phyloP scores from a whole-genome alignment of 2,888 invertebrate genomes.

The Leptopilina drosophilae region DNA sequence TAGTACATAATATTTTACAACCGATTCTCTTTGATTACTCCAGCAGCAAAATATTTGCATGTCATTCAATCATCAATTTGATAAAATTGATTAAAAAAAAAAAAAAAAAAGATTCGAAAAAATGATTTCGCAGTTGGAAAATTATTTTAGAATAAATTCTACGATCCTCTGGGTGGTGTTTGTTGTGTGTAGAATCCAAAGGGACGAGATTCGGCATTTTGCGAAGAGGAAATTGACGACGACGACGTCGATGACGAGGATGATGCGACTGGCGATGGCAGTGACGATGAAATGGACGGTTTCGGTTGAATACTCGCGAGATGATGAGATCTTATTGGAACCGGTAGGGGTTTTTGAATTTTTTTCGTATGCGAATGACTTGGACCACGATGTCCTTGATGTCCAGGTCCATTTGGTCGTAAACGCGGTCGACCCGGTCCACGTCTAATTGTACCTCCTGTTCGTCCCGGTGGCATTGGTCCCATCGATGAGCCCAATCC shows the following conservation, averaged over 20 bases:
- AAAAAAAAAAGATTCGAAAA: too few species aligned
- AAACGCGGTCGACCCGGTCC: conserved; percentile 85
- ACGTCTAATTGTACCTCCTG: conserved; percentile 76
- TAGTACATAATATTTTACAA: neutral
- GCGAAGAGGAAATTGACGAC: conserved; percentile 48
- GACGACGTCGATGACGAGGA: conserved; percentile 54
- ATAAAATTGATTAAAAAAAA: too few species aligned
- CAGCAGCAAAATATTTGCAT: neutral
- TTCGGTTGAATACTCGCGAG: conserved; percentile 57
- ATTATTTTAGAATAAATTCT: conserved; percentile 16
- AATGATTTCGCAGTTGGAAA: too few species aligned
- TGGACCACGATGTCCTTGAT: conserved; percentile 80
- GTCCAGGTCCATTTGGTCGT: conserved; percentile 82
- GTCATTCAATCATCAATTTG: conserved; percentile 1
- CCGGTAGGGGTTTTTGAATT: conserved; percentile 70
- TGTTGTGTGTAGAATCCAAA: conserved; percentile 75
- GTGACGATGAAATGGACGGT: conserved; percentile 53
- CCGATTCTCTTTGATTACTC: neutral
- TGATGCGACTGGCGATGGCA: conserved; percentile 51
- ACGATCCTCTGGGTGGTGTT: conserved; percentile 54
- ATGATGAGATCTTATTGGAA: conserved; percentile 72
- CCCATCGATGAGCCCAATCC: conserved; percentile 58
- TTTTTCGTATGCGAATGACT: conserved; percentile 60
- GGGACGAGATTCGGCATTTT: conserved; percentile 62
- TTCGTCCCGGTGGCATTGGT: conserved; percentile 59